Base-by-base conservation (phyloP, 92 coral and sea anemone genomes). In the Epizoanthus fatuus region DNA sequence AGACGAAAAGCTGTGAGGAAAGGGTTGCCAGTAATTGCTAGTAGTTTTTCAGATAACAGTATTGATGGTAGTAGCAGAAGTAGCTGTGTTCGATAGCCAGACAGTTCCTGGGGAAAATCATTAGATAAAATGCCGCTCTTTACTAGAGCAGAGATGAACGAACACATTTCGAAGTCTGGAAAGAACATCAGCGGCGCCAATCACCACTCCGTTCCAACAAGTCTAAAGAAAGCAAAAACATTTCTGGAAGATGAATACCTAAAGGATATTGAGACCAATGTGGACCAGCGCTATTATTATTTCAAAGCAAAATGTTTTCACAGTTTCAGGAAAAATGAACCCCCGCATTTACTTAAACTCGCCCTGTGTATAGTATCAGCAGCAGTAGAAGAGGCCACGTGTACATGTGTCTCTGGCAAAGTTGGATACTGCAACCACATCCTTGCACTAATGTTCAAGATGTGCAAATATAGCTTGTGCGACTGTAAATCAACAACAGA, bases 241-340 rank as follows among this genome's bases (percentile, higher is more conserved):
- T 91, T 91, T 74, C 76, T 91, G 29, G 72, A 82, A n/a, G 89
- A 91, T 42, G 81, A 91, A 68, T 91, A 87, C 54, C 68, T 91
- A 9, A 17, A 78, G 47, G 89, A 83, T 5, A 87, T 82, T 49
- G 52, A 75, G 25, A 29, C 58, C 19, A 37, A 44, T 11, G 32
- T 59, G 38, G 89, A 87, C 20, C 72, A 86, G 53, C 55, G 59
- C 17, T 86, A 78, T 69, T 90, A 86, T 58, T 90, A 59, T 68
- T 51, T 86, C 13, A 74, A 49, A 67, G 60, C 90, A 11, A 80
- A 64, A 25, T 85, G 89, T 68, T 84, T 69, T 59, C 90, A 90
- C 63, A 90, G 94, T 38, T 86, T 86, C 53, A 39, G 53, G 45
- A 91, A 87, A 68, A 87, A 84, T 56, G 76, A 87, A 16, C 81